Evolutionary conservation across 2,113 vertebrate species (phyloP), one percentile per base, ranked within the genome.

Genomic region (Elaphurus davidianus): DNA sequence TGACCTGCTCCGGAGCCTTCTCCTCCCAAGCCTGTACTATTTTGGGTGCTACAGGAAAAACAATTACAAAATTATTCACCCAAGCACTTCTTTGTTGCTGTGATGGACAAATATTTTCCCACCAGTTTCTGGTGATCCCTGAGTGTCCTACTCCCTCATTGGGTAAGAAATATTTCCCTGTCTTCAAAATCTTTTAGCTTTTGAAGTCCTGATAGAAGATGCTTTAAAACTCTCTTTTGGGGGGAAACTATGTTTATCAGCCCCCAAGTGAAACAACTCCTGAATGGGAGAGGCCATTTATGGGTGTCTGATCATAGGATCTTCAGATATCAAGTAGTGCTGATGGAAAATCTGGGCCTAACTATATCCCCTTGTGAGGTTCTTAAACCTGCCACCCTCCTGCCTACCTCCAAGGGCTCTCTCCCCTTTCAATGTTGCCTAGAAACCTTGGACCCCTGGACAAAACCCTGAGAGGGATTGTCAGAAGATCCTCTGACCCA

Each of bases 1-100:
- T 71, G 2, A 71, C 64, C 9, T 40, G 23, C 9, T 23, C 9
- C 0, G 0, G 2, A 40, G 19, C n/a, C 19, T 71, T 71, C 9
- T 40, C 67, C n/a, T 71, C 67, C 67, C 10, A 71, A 71, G 33
- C n/a, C 9, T 40, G 67, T 40, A 23, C 67, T 71, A 23, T 40
- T 71, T 71, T 36, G 1, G 9, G 67, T 71, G 19, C 19, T 71
- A 71, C 19, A 12, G 67, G n/a, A 23, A 71, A 36, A 71, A 23
- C 9, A 71, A 71, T 40, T 23, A 71, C 0, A 11, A 40, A 71
- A 36, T 40, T 71, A 71, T 71, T 71, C 67, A 36, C 19, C n/a
- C 0, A 0, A 71, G 19, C 5, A 23, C n/a, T 36, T 64, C 62
- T 64, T 40, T 71, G 19, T 40, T 23, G 9, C 17, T 71, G n/a